Percentiles rank a stretch among this genome's conserved stretches.
These are phyloP conservation scores for Lamellibrachia luymesi DNA, from an alignment of 1,140 invertebrate species.

Conservation along the genomic window DNA sequence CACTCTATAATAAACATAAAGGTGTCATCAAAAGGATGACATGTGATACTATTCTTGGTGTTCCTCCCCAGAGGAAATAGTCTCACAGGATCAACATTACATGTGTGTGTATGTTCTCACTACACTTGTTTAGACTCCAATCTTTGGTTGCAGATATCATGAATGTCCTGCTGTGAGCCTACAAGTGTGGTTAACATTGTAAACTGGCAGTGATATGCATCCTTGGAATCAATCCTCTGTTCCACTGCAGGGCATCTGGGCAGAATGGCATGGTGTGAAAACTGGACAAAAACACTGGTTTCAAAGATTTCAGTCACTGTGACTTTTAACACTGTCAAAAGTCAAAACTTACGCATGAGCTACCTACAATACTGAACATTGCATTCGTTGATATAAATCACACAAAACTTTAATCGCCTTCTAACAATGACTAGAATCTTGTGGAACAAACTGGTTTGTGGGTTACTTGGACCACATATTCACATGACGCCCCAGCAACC, in stretches of 20 bases:
- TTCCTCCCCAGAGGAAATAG: not conserved
- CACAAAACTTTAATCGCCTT: not conserved
- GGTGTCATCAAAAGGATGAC: not conserved
- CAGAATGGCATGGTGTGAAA: not conserved
- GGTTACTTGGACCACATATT: not conserved
- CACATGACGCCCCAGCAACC: not conserved
- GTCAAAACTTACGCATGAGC: not conserved
- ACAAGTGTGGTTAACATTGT: not conserved
- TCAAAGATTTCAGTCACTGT: not conserved
- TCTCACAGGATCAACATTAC: not conserved
- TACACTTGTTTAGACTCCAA: not conserved
- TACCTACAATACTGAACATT: not conserved
- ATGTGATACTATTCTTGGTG: not conserved
- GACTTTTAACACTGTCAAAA: not conserved
- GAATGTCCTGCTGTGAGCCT: not conserved
- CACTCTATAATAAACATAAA: not conserved
- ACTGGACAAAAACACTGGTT: not conserved
- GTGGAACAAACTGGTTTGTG: not conserved
- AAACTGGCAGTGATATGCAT: not conserved
- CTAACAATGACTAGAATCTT: not conserved
- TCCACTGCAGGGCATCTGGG: not conserved
- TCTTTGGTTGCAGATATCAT: not conserved
- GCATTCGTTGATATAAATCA: not conserved
- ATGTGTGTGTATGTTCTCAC: not conserved
- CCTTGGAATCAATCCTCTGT: not conserved